Base-by-base conservation (phyloP, 1,140 invertebrate genomes). In the Riptortus pedestris region DNA sequence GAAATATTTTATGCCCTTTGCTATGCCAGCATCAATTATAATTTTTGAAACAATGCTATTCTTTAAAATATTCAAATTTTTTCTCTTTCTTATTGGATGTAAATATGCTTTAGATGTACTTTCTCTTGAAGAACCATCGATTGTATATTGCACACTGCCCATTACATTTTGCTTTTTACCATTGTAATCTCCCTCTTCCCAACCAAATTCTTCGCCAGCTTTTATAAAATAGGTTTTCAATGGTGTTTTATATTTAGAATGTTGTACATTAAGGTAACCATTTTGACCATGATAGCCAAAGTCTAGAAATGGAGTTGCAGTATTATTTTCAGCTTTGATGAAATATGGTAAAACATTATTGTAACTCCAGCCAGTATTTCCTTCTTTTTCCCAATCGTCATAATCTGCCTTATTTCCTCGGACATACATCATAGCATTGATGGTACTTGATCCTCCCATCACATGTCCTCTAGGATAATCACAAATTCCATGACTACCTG, bases 361-460 rank as follows among this genome's bases (percentile, higher is more conserved):
- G 70, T 80, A 85, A n/a, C 67, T 78, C 87, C 85, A 80, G 31
- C 78, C 79, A 31, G 68, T 22, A 63, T 81, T 81, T 7, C 79
- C 80, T 33, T 71, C 59, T 1, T 67, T 70, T 62, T 80, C 79
- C 85, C 87, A 90, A 20, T 77, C 67, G 67, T 84, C 76, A 70
- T 83, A 88, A 67, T 86, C 83, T 60, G 70, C 70, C 9, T 78
- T 75, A 72, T 87, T 85, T 0, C 88, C 88, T 62, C 85, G 77
- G 0, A 88, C 74, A 70, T 90, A 88, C 1, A 89, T 74, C 88
- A 93, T 90, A 1, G 83, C 88, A 74, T 93, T 93, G 16, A 90
- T 81, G 0, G 81, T 81, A 1, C 84, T 85, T 14, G 81, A 83
- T 0, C 91, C 92, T 2, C 91, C 91, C 5, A 90, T 70, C 11